Conservation (phyloP, 1,140 invertebrate genomes). For the Pseudomyrmex pallidus region DNA sequence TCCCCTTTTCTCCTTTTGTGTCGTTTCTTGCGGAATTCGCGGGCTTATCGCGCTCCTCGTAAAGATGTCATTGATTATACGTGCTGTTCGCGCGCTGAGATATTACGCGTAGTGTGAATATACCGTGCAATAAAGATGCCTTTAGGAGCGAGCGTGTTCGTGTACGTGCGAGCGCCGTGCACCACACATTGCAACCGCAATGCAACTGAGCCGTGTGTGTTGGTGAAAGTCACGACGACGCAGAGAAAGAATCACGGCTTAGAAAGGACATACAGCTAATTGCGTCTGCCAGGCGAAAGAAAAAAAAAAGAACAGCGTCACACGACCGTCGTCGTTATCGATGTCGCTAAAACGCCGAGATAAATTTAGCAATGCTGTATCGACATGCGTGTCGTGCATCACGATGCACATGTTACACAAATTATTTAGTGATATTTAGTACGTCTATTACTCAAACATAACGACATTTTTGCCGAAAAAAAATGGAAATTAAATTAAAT, state of each 20-base stretch:
- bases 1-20: conserved; percentile 23
- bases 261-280: conserved; percentile 57
- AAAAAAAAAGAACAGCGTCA: conserved; percentile 1
- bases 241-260: conserved; percentile 47
- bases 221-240: conserved; percentile 63
- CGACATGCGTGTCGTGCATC: conserved; percentile 5
- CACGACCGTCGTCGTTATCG: background rate
- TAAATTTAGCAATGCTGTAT: background rate
- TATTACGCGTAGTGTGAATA: conserved; percentile 72
- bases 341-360: background rate
- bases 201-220: background rate
- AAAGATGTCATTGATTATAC: conserved; percentile 78
- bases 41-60: conserved; percentile 72
- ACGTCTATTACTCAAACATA: background rate
- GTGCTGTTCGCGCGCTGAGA: conserved; percentile 63
- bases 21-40: conserved; percentile 58
- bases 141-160: background rate
- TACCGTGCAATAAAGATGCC: conserved; percentile 72
- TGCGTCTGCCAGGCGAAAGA: background rate
- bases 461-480: conserved; percentile 23
- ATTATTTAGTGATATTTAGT: background rate
- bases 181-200: background rate
- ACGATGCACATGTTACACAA: background rate
- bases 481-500: background rate
- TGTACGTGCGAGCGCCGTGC: conserved; percentile 12